Evolutionary conservation across 2,888 invertebrate genomes (phyloP).

Genomic region (Ennomos erosarius): DNA sequence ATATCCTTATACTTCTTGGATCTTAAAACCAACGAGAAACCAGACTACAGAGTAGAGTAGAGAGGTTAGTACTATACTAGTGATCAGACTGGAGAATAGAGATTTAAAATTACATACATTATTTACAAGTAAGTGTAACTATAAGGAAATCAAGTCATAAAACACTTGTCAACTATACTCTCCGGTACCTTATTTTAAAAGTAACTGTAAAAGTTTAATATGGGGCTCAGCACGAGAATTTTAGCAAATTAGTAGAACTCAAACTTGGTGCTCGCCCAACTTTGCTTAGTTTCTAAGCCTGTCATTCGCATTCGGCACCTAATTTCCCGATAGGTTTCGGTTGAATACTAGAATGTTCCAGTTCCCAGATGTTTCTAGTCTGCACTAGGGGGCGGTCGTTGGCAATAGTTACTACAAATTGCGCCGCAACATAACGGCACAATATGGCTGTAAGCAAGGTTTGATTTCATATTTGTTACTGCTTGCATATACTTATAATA

Average conservation of each 20-base stretch:
- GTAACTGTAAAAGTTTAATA: too few species aligned
- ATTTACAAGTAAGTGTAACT: too few species aligned
- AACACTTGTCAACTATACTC: too few species aligned
- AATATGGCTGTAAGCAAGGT: slow-evolving; percentile 24
- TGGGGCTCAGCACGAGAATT: background rate
- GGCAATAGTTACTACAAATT: slow-evolving; percentile 52
- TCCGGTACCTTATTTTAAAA: too few species aligned
- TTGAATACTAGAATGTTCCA: slow-evolving; percentile 27
- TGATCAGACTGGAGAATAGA: too few species aligned
- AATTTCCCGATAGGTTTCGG: slow-evolving; percentile 37
- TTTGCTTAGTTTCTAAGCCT: slow-evolving; percentile 16
- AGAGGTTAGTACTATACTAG: too few species aligned
- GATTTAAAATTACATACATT: too few species aligned
- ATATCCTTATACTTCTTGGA: too few species aligned
- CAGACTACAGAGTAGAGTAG: too few species aligned
- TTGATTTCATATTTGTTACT: slow-evolving; percentile 12
- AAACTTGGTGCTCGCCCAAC: slow-evolving; percentile 12
- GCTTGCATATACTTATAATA: too few species aligned
- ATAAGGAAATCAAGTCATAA: too few species aligned
- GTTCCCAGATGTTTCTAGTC: slow-evolving; percentile 36
- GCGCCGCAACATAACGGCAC: slow-evolving; percentile 30
- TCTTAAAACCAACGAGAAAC: too few species aligned
- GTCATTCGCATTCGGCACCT: slow-evolving; percentile 24
- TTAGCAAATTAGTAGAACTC: background rate
- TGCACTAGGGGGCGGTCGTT: slow-evolving; percentile 38